phyloP scores from a whole-genome alignment of 2,797 vertebrate species.

The Gephyroberyx darwinii region DNA sequence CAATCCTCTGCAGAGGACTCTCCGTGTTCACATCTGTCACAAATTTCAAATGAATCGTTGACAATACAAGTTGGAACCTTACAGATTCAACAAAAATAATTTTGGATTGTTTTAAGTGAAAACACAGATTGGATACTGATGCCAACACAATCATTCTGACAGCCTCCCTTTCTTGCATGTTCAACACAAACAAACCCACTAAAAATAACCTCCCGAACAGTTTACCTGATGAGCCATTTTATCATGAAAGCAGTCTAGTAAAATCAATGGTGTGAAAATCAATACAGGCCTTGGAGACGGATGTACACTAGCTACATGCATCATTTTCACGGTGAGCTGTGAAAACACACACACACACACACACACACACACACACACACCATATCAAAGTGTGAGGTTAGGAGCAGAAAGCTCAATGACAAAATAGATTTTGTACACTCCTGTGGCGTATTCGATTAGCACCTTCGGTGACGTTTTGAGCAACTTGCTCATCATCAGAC shows the following conservation, averaged over 20 bases:
- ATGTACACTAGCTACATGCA: slow-evolving; percentile 5
- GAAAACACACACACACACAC: slow-evolving; percentile 17
- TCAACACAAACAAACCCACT: slow-evolving; percentile 21
- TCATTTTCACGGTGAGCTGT: slow-evolving; percentile 21
- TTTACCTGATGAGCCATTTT: slow-evolving; percentile 43
- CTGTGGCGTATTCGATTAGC: slow-evolving; percentile 45
- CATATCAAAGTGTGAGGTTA: slow-evolving; percentile 4
- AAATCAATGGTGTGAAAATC: slow-evolving; percentile 61
- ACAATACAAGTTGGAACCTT: neutral
- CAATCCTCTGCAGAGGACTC: slow-evolving; percentile 31
- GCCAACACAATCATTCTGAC: neutral
- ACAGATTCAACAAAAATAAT: neutral
- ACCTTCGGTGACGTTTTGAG: slow-evolving; percentile 28
- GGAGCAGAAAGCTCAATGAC: slow-evolving; percentile 12
- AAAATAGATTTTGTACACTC: slow-evolving; percentile 40
- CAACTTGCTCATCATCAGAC: slow-evolving; percentile 20
- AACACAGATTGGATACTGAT: neutral
- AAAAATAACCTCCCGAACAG: slow-evolving; percentile 40
- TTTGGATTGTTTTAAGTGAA: too few species aligned
- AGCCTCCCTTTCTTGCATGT: neutral
- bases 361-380: neutral
- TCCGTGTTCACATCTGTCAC: neutral
- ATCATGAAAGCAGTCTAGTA: neutral
- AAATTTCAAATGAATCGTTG: neutral
- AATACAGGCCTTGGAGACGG: slow-evolving; percentile 33